phyloP scores from a whole-genome alignment of 1,140 invertebrate genomes.

The Megalopta genalis region DNA sequence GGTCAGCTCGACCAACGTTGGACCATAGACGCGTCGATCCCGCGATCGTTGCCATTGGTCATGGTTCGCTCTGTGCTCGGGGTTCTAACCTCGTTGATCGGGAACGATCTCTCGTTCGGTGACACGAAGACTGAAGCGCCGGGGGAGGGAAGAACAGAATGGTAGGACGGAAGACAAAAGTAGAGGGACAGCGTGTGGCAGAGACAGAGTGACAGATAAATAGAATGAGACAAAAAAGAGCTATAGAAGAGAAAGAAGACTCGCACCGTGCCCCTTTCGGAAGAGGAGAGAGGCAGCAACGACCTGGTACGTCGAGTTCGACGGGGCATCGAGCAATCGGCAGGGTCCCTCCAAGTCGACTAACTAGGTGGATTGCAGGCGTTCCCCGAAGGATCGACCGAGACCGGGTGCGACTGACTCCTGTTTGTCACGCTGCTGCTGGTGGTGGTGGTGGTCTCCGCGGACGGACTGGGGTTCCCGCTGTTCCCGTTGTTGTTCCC shows the following conservation, averaged over 20 bases:
- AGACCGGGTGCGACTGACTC: slow-evolving; percentile 52
- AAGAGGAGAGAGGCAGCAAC: neutral
- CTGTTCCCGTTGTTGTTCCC: slow-evolving; percentile 55
- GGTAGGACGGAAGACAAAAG: slow-evolving; percentile 2
- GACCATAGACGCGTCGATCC: slow-evolving; percentile 6
- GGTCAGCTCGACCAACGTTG: neutral
- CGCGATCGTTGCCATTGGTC: slow-evolving; percentile 28
- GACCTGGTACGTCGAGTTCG: neutral
- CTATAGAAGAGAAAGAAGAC: slow-evolving; percentile 6
- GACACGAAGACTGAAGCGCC: slow-evolving; percentile 19
- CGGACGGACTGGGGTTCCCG: slow-evolving; percentile 63
- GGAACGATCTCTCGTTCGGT: slow-evolving; percentile 8
- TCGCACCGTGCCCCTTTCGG: neutral
- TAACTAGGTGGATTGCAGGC: slow-evolving; percentile 70
- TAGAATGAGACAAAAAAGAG: neutral
- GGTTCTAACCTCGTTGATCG: slow-evolving; percentile 12
- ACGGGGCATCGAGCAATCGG: neutral
- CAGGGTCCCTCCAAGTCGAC: slow-evolving; percentile 39
- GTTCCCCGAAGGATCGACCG: slow-evolving; percentile 55
- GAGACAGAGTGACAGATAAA: neutral
- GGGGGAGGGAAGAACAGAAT: neutral
- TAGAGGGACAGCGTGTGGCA: slow-evolving; percentile 11
- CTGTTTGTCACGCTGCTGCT: slow-evolving; percentile 43
- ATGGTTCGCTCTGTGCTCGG: slow-evolving; percentile 48
- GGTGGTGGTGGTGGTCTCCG: slow-evolving; percentile 40